Evolutionary conservation across 2,113 vertebrate species (phyloP).

Genomic region (Heterocephalus glaber): DNA sequence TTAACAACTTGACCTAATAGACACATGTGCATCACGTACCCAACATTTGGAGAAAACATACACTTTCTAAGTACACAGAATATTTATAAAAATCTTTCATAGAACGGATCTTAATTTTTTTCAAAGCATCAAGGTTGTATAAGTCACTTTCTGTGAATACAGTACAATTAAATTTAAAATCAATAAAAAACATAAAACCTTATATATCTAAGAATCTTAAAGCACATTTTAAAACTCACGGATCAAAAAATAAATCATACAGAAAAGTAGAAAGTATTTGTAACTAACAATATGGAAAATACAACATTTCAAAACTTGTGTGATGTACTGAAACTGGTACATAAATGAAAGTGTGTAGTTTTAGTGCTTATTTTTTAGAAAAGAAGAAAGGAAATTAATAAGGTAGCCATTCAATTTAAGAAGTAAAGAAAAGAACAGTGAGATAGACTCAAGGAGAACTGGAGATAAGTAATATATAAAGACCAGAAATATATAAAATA

Average conservation of each 20-base stretch:
- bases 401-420: not conserved
- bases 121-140: not conserved
- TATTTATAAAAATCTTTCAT: constrained; percentile 11
- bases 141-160: not conserved
- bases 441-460: not conserved
- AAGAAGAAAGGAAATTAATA: not conserved
- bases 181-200: not conserved
- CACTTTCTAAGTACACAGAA: not conserved
- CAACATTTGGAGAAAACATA: not conserved
- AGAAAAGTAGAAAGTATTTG: not conserved
- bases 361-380: constrained; percentile 27
- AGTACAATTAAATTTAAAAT: constrained; percentile 4
- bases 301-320: not conserved
- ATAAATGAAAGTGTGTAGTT: not conserved
- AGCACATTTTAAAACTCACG: not conserved
- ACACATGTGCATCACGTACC: not conserved
- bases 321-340: not conserved
- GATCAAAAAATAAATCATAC: constrained; percentile 2
- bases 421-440: not conserved
- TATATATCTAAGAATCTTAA: not conserved
- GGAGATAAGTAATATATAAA: not conserved
- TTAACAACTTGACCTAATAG: not conserved
- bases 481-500: not conserved
- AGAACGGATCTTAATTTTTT: not conserved
- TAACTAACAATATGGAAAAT: constrained; percentile 1